These are phyloP conservation scores for Athripsodes cinereus DNA, from an alignment of 2,888 invertebrate species.

Conservation along the genomic window DNA sequence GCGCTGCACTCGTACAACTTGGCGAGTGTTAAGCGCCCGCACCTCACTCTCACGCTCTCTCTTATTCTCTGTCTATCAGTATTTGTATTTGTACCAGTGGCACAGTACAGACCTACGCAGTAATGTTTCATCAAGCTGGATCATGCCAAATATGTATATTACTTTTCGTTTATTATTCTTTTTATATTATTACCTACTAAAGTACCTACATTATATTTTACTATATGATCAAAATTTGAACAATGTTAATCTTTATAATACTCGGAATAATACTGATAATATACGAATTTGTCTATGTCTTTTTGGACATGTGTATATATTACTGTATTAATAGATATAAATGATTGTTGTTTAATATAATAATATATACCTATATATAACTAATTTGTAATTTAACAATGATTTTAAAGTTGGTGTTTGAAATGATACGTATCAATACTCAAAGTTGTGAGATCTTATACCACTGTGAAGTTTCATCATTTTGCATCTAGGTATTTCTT, in stretches of 20 bases:
- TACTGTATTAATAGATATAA: conserved; percentile 23
- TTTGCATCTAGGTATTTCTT: background rate
- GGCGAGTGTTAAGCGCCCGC: too few relatives aligned
- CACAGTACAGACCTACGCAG: too few relatives aligned
- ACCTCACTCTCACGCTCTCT: too few relatives aligned
- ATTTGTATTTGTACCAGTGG: too few relatives aligned
- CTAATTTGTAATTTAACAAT: conserved; percentile 25
- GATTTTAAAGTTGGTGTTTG: conserved; percentile 27
- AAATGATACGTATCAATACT: conserved; percentile 28
- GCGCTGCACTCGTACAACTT: too few relatives aligned
- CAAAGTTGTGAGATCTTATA: conserved; percentile 26
- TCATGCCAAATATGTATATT: conserved; percentile 24
- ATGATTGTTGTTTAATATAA: conserved; percentile 16
- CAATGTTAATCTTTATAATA: conserved; percentile 22
- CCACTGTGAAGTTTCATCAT: conserved; percentile 15
- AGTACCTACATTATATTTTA: conserved; percentile 13
- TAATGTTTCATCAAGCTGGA: conserved; percentile 13
- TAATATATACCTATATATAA: background rate
- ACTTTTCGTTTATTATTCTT: conserved; percentile 9
- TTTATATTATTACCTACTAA: conserved; percentile 11
- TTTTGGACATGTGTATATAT: conserved; percentile 26
- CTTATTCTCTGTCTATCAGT: too few relatives aligned
- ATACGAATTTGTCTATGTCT: conserved; percentile 22
- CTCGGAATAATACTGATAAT: conserved; percentile 22
- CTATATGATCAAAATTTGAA: conserved; percentile 26